Base-by-base conservation (phyloP, 2,113 vertebrate genomes). In the Lucifuga dentata region DNA sequence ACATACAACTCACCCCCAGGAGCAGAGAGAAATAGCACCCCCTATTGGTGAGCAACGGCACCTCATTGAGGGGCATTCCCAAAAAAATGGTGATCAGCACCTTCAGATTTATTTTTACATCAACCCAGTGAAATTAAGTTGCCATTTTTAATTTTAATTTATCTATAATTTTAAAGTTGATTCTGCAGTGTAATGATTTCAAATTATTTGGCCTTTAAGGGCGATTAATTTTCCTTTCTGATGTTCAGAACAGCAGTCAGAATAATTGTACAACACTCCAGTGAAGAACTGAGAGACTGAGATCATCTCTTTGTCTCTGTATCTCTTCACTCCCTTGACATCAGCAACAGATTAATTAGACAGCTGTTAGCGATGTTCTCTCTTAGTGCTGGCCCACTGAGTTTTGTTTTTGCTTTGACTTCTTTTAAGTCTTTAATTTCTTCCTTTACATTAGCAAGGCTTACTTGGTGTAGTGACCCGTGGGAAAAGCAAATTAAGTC, bases 301-400 rank as follows among this genome's bases (percentile, higher is more conserved):
- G 61, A 73, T 41, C 55, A 49, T 74, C 53, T 36, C 49, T 70
- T 52, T 48, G 50, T 59, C 70, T 26, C 63, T 56, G 2, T 51
- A 66, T 40, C 36, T 45, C 62, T 60, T 44, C 1, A 17, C 45
- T 90, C 73, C 76, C 80, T 64, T 65, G 81, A 84, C 80, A 67
- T 86, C 56, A 58, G 44, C 72, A 70, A 59, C 73, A 77, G 77
- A 84, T 86, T 88, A 92, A 89, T 90, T 89, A 85, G 83, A 78
- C 79, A 57, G 77, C 58, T 86, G 76, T 88, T 84, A 75, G 77
- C 75, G 66, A 81, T 56, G 81, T 57, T 85, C 62, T 76, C 48
- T 59, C 66, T 89, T 86, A 85, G 74, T 81, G 60, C 79, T 73
- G 82, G 85, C 74, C 82, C 89, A 70, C 71, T 87, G 85, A 68